Conservation (phyloP, 2,888 invertebrate species). For the Petrolisthes manimaculis region DNA sequence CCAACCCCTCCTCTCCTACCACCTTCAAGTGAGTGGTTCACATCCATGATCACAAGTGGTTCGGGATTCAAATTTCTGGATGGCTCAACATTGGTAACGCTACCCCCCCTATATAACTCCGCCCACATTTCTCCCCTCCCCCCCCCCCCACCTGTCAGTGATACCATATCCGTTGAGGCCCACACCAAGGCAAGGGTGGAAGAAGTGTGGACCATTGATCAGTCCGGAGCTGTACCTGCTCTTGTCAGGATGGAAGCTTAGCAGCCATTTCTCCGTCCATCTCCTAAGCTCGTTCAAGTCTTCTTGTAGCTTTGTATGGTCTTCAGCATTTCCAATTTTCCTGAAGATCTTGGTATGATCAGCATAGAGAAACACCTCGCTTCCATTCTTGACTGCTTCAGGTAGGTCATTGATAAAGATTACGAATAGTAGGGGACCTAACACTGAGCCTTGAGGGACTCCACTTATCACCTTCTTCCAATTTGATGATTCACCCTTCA, state of each 20-base stretch:
- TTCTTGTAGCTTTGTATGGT: conserved; percentile 17
- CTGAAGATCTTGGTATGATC: conserved; percentile 14
- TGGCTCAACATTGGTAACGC: no score
- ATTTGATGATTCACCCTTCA: not conserved
- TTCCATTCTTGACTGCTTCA: conserved; percentile 18
- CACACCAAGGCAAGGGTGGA: no score
- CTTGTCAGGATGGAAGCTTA: conserved; percentile 24
- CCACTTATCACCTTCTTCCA: conserved; percentile 6
- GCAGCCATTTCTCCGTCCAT: conserved; percentile 8
- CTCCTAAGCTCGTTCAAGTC: conserved; percentile 21
- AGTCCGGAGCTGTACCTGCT: no score
- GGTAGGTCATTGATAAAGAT: conserved; percentile 22
- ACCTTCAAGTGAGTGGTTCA: no score
- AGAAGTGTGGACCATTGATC: no score
- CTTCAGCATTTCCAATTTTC: not conserved
- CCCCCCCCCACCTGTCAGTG: no score
- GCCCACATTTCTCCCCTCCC: no score
- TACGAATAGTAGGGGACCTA: not conserved
- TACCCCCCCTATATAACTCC: no score
- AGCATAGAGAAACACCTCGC: conserved; percentile 11
- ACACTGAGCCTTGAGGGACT: not conserved
- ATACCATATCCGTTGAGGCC: no score
- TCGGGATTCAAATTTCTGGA: no score
- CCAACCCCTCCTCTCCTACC: no score
- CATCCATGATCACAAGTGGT: no score